These are phyloP conservation scores for Leptinotarsa defecta DNA, from an alignment of 1,140 invertebrate species.

Conservation along the genomic window DNA sequence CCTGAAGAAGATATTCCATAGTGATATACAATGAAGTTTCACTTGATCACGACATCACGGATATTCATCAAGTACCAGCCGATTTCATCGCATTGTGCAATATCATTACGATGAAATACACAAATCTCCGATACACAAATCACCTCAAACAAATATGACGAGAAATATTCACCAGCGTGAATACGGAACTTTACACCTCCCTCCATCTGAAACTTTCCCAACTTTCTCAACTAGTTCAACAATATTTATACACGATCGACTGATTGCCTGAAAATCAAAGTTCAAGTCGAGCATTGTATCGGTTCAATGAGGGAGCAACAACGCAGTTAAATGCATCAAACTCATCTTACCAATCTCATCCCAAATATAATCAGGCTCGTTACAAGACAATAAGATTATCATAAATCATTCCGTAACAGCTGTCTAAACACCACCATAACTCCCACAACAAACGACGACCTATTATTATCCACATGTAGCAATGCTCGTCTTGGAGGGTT, in stretches of 20 bases:
- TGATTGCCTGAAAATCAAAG: neutral
- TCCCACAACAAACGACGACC: constrained; percentile 35
- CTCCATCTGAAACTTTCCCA: neutral
- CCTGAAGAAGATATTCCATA: too few relatives aligned
- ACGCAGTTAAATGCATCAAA: constrained; percentile 17
- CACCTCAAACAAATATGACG: too few relatives aligned
- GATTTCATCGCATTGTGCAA: too few relatives aligned
- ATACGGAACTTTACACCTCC: neutral
- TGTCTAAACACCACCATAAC: constrained; percentile 33
- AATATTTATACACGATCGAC: neutral
- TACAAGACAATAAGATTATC: constrained; percentile 30
- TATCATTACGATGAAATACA: too few relatives aligned
- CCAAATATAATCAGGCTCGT: constrained; percentile 26
- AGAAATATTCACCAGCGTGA: too few relatives aligned
- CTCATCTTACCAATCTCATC: constrained; percentile 19
- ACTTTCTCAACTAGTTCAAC: neutral
- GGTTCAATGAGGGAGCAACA: neutral
- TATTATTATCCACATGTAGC: constrained; percentile 8
- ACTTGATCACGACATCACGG: too few relatives aligned
- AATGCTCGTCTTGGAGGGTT: neutral
- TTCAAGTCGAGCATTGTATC: neutral
- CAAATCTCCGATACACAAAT: too few relatives aligned
- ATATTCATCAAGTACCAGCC: too few relatives aligned
- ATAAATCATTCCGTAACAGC: constrained; percentile 29
- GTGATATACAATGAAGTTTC: too few relatives aligned